A percentile compares a stretch with the other conserved stretches of the same genome.
These are phyloP conservation scores for Sparidentex hasta DNA, from an alignment of 2,797 vertebrate genomes.

Conservation along the genomic window DNA sequence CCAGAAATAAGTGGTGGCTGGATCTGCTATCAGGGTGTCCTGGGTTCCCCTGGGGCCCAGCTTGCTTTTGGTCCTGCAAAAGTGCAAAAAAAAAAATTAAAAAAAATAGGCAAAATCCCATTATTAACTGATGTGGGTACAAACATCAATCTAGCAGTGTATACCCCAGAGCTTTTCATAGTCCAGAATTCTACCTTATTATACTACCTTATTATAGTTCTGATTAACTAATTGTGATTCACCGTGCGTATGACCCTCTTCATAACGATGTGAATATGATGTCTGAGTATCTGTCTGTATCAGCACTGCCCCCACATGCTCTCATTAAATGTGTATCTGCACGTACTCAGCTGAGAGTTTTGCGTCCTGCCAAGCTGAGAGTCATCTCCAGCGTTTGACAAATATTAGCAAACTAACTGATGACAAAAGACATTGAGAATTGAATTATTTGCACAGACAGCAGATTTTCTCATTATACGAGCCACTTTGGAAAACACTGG, in stretches of 20 bases:
- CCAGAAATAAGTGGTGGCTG: constrained; percentile 1
- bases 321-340: not conserved
- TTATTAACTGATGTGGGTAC: not conserved
- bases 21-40: constrained; percentile 1
- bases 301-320: no score
- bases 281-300: no score
- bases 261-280: no score
- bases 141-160: not conserved
- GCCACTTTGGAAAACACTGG: not conserved
- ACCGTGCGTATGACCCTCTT: not conserved
- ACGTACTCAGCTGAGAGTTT: not conserved
- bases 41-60: not conserved
- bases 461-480: not conserved
- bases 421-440: no score
- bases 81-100: not conserved
- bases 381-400: not conserved
- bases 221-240: not conserved
- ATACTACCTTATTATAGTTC: not conserved
- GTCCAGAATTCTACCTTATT: no score
- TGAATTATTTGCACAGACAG: not conserved
- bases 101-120: not conserved
- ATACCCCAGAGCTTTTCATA: not conserved
- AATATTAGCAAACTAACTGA: no score
- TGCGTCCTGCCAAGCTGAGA: not conserved
- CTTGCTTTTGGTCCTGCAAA: not conserved